phyloP scores from a whole-genome alignment of 2,888 invertebrate species.

The Scaptodrosophila latifasciaeformis region DNA sequence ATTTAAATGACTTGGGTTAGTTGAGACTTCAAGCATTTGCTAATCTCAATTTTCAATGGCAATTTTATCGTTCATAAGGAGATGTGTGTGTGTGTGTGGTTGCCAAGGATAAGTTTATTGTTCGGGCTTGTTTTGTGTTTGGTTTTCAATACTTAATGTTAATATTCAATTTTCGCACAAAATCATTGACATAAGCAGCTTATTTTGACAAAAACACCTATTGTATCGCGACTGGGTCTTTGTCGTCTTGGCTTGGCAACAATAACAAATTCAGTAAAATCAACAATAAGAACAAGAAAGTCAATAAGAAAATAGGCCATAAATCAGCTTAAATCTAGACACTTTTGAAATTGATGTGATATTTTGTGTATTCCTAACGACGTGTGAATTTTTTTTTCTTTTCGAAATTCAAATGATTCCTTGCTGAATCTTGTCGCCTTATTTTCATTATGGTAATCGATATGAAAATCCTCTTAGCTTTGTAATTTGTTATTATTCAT shows the following conservation, averaged over 20 bases:
- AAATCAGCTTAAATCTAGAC: constrained; percentile 50
- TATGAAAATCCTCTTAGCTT: constrained; percentile 41
- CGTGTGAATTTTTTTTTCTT: too few relatives aligned
- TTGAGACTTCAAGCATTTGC: constrained; percentile 38
- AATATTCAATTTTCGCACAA: constrained; percentile 58
- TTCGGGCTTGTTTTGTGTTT: constrained; percentile 21
- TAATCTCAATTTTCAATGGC: constrained; percentile 38
- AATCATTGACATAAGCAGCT: constrained; percentile 53
- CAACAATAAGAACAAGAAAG: too few relatives aligned
- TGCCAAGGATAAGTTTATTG: constrained; percentile 21
- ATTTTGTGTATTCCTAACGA: too few relatives aligned
- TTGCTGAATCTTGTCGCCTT: too few relatives aligned
- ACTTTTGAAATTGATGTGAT: constrained; percentile 18
- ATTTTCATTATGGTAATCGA: constrained; percentile 17
- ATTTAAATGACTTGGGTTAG: constrained; percentile 25
- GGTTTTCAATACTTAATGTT: constrained; percentile 32
- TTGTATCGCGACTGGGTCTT: too few relatives aligned
- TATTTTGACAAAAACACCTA: constrained; percentile 37
- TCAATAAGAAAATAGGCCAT: constrained; percentile 43
- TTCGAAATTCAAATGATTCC: constrained; percentile 14
- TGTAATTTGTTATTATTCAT: too few relatives aligned
- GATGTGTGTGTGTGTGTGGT: not conserved
- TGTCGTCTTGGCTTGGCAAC: too few relatives aligned
- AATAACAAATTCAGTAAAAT: too few relatives aligned
- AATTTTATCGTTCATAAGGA: not conserved